A percentile compares a stretch with the other conserved stretches of the same genome.
Conservation (phyloP, 2,888 invertebrate species). For the Endotricha flammealis region DNA sequence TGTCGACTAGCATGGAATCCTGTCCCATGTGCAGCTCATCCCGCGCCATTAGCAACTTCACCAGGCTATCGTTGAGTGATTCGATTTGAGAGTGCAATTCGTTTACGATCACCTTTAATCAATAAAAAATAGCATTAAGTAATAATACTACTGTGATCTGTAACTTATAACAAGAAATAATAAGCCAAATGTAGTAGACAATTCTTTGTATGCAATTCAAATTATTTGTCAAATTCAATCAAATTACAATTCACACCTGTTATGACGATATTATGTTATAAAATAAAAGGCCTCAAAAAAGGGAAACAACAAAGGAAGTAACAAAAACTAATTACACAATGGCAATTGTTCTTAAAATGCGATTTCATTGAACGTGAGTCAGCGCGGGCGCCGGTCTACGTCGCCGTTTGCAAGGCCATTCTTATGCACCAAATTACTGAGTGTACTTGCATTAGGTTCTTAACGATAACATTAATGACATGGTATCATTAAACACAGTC, state of each 20-base stretch:
- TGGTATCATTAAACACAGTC: too few relatives aligned
- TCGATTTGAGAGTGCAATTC: conserved; percentile 96
- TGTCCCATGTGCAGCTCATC: conserved; percentile 99
- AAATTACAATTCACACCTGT: too few relatives aligned
- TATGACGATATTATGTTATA: too few relatives aligned
- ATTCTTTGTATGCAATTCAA: too few relatives aligned
- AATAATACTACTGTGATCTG: too few relatives aligned
- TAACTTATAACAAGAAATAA: too few relatives aligned
- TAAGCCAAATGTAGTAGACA: too few relatives aligned
- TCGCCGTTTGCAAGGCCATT: conserved; percentile 28
- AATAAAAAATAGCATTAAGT: neutral
- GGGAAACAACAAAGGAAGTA: conserved; percentile 12
- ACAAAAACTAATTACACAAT: conserved; percentile 41
- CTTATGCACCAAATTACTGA: conserved; percentile 12
- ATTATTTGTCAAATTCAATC: too few relatives aligned
- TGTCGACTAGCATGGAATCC: conserved; percentile 97
- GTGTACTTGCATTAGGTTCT: neutral
- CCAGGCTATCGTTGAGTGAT: conserved; percentile 92
- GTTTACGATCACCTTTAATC: conserved; percentile 91
- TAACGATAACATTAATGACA: too few relatives aligned
- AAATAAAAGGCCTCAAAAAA: conserved; percentile 1
- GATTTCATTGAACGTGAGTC: conserved; percentile 30
- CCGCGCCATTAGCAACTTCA: conserved; percentile 91
- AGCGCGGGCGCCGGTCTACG: conserved; percentile 14
- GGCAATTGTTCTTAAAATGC: conserved; percentile 3